A percentile compares a stretch with the other conserved stretches of the same genome.
phyloP scores from a whole-genome alignment of 2,888 invertebrate species.

The Tiphia femorata region DNA sequence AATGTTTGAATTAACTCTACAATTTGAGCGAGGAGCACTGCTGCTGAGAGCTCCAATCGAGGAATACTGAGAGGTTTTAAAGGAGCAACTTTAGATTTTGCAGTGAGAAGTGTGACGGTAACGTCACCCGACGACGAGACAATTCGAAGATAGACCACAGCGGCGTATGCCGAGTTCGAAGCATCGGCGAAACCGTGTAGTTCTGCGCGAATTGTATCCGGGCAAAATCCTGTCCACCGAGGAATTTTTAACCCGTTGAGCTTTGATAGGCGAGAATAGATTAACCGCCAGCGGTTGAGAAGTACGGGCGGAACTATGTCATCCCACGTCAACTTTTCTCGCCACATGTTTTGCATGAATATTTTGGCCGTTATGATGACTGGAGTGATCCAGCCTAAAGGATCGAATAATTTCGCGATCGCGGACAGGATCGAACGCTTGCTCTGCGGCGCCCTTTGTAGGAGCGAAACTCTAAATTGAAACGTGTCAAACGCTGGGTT shows the following conservation, averaged over 20 bases:
- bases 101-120: background rate
- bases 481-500: background rate
- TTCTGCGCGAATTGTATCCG: background rate
- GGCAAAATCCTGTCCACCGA: background rate
- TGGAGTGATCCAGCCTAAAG: background rate
- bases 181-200: background rate
- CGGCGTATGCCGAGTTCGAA: background rate
- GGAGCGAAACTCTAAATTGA: background rate
- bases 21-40: background rate
- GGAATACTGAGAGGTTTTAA: background rate
- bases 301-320: background rate
- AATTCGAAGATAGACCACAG: background rate
- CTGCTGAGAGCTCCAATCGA: too few relatives aligned
- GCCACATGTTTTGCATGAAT: background rate
- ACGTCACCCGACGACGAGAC: background rate
- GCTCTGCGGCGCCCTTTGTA: background rate
- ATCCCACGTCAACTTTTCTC: background rate
- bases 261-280: background rate
- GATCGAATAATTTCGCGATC: slow-evolving; percentile 1
- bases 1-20: background rate
- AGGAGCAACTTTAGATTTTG: background rate
- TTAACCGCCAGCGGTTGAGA: background rate
- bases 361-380: background rate
- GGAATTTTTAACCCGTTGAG: background rate
- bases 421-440: background rate